Percentiles rank a stretch among this genome's conserved stretches.
phyloP scores from a whole-genome alignment of 2,113 vertebrate genomes.

The Panthera tigris region DNA sequence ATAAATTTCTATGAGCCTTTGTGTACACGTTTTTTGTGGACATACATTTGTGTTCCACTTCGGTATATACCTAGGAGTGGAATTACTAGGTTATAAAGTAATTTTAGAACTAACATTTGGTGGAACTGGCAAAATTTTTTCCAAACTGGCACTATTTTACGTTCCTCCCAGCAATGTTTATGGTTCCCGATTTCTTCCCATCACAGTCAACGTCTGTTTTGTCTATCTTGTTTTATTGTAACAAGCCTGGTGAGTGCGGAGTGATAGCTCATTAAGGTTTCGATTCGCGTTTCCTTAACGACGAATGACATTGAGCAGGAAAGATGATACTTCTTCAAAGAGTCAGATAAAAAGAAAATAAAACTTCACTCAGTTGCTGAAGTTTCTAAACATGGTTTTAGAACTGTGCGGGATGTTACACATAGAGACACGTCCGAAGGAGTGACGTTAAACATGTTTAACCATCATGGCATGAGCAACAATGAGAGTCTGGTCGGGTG shows the following conservation, averaged over 20 bases:
- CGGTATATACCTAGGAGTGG: neutral
- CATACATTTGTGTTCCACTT: neutral
- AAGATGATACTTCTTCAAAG: neutral
- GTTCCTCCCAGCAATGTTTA: neutral
- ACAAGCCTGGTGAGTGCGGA: neutral
- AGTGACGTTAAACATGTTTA: neutral
- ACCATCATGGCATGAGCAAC: fast-evolving
- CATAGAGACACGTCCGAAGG: neutral
- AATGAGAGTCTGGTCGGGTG: neutral
- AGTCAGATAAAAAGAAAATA: neutral
- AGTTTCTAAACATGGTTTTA: neutral
- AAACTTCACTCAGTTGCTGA: neutral
- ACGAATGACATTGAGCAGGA: neutral
- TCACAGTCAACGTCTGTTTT: neutral
- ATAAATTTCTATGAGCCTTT: neutral
- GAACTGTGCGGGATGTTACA: neutral
- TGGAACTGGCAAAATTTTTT: neutral
- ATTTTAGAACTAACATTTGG: neutral
- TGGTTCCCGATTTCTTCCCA: neutral
- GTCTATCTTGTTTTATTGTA: neutral
- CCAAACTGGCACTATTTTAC: neutral
- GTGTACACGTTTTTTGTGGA: neutral
- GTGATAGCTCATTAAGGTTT: neutral
- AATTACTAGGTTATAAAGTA: neutral
- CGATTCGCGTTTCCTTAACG: neutral